Evolutionary conservation across 2,888 invertebrate genomes (phyloP).

Genomic region (Drosophila rellima): DNA sequence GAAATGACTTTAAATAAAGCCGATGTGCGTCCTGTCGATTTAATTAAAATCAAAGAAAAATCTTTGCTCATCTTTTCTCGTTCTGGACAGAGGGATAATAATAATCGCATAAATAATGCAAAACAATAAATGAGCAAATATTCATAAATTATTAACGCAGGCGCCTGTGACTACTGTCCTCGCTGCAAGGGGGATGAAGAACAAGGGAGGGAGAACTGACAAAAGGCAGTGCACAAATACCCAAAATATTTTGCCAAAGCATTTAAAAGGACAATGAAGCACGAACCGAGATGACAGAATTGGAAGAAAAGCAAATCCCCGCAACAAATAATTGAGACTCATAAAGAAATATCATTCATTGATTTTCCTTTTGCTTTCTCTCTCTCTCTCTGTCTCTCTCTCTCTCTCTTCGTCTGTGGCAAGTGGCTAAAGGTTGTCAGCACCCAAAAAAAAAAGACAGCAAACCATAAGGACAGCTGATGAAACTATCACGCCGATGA

Average conservation of each 20-base stretch:
- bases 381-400: not conserved
- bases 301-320: conserved; percentile 77
- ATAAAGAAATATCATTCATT: conserved; percentile 82
- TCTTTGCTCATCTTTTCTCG: conserved; percentile 54
- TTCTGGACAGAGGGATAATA: conserved; percentile 58
- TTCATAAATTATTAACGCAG: conserved; percentile 80
- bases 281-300: conserved; percentile 67
- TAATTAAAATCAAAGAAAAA: conserved; percentile 82
- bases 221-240: conserved; percentile 69
- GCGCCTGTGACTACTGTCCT: conserved; percentile 46
- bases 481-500: conserved; percentile 70
- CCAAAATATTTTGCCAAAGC: conserved; percentile 81
- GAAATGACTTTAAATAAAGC: conserved; percentile 78
- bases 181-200: conserved; percentile 8
- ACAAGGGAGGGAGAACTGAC: conserved; percentile 19
- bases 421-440: conserved; percentile 69
- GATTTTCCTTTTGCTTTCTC: conserved; percentile 61
- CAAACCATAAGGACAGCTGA: conserved; percentile 72
- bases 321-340: conserved; percentile 83
- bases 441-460: conserved; percentile 23
- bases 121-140: conserved; percentile 82
- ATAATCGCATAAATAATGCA: conserved; percentile 79
- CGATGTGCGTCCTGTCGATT: conserved; percentile 75
- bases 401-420: conserved; percentile 30
- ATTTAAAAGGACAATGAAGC: conserved; percentile 81